Conservation (phyloP, 2,888 invertebrate species). For the Panzeria rudis region DNA sequence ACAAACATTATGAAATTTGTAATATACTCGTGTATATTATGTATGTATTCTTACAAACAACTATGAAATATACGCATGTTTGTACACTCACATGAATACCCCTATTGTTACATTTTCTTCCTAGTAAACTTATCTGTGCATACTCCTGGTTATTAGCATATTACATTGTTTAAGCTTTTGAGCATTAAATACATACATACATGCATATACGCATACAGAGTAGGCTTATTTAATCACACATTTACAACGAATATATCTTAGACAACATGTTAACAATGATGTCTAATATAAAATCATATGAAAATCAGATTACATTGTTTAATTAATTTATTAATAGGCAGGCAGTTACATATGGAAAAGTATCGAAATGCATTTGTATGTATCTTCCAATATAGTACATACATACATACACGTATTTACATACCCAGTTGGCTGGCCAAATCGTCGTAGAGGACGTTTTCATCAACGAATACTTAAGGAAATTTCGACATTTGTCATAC, state of each 20-base stretch:
- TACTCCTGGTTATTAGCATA: conserved; percentile 37
- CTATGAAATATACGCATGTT: no score
- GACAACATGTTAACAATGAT: conserved; percentile 34
- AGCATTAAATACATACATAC: conserved; percentile 18
- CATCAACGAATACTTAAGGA: no score
- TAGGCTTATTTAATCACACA: conserved; percentile 17
- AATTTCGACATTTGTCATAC: no score
- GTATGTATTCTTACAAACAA: neutral
- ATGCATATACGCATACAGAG: neutral
- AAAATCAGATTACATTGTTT: conserved; percentile 48
- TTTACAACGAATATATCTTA: neutral
- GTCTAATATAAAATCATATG: conserved; percentile 32
- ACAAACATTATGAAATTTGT: no score
- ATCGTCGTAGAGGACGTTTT: no score
- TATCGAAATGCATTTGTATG: neutral
- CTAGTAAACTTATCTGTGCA: conserved; percentile 5
- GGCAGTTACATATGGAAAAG: neutral
- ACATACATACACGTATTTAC: neutral
- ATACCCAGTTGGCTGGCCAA: no score
- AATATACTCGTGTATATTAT: no score
- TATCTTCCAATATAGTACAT: neutral
- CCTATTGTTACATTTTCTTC: conserved; percentile 5
- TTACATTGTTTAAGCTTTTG: conserved; percentile 55
- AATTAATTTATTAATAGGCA: conserved; percentile 50
- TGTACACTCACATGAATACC: neutral